These are phyloP conservation scores for Pseudoatta argentina DNA, from an alignment of 1,140 invertebrate species.

Conservation along the genomic window DNA sequence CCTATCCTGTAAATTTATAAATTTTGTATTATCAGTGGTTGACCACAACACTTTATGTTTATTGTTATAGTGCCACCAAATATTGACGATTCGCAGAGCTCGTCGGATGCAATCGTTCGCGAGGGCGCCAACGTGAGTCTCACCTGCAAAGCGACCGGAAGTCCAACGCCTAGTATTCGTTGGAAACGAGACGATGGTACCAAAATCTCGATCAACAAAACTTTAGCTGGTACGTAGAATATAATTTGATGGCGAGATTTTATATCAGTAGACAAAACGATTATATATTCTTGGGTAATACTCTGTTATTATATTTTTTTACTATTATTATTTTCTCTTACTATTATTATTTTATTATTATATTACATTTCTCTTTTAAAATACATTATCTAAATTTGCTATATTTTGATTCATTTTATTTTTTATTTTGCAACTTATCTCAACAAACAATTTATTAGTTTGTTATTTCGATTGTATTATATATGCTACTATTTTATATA, in stretches of 20 bases:
- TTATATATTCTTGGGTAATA: too few relatives aligned
- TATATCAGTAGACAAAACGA: neutral
- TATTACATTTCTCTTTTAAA: too few relatives aligned
- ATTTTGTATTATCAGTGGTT: neutral
- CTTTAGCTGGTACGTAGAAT: slow-evolving; percentile 89
- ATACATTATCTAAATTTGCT: too few relatives aligned
- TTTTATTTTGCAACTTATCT: too few relatives aligned
- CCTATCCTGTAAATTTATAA: slow-evolving; percentile 47
- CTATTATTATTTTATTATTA: too few relatives aligned
- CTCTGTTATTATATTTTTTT: too few relatives aligned
- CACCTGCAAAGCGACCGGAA: slow-evolving; percentile 95
- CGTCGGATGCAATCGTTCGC: slow-evolving; percentile 95
- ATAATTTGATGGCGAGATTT: slow-evolving; percentile 21
- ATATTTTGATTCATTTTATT: too few relatives aligned
- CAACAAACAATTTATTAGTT: too few relatives aligned
- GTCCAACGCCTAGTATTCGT: slow-evolving; percentile 94
- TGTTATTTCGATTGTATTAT: too few relatives aligned
- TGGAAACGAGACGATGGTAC: slow-evolving; percentile 96
- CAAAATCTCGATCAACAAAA: slow-evolving; percentile 94
- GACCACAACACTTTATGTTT: slow-evolving; percentile 4
- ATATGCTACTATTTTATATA: too few relatives aligned
- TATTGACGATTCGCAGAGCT: slow-evolving; percentile 95
- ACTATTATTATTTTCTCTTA: too few relatives aligned
- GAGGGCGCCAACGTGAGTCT: slow-evolving; percentile 96
- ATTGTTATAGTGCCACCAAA: slow-evolving; percentile 93